Evolutionary conservation across 2,888 invertebrate genomes (phyloP), one percentile per base, ranked within the genome.

Genomic region (Chirona hameri): DNA sequence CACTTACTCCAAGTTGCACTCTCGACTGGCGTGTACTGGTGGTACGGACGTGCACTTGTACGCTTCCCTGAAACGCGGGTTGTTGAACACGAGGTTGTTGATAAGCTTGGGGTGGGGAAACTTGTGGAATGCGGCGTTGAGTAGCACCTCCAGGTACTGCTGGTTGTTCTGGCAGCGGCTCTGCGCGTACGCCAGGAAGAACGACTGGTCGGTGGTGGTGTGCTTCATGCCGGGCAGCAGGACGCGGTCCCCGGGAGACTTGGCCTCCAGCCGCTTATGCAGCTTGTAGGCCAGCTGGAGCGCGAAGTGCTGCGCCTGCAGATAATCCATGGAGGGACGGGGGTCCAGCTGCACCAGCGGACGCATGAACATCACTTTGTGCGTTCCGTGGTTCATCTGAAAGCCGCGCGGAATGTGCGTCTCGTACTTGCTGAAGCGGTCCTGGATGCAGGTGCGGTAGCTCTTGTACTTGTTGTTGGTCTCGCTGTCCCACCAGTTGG

Each of bases 101-200:
- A 80, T 80, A 12, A 80, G 48, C 52, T 80, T 80, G 21, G 80
- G 80, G 21, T 80, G 80, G 27, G 80, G 80, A 27, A 52, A 80
- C 80, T 80, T 80, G 52, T 80, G 80, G 80, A 80, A 80, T 21
- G 52, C 80, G 52, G 80, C 80, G 52, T 80, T 80, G 27, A 80
- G 80, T 21, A 80, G 52, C 52, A 80, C 80, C 52, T 80, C 80
- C 29, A 80, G 29, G 29, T 52, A 80, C 27, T 15, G 24, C 52
- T 80, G 80, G 80, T 80, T 80, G 80, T 80, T 80, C 52, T 80
- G 80, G 18, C 80, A 80, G 52, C 80, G 80, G 29, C 80, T 80
- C 80, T 80, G 80, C 27, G 80, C 80, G 80, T 80, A 80, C 29
- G 80, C 48, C 15, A 80, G 52, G 80, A 80, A 80, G 52, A 80